A percentile compares a stretch with the other conserved stretches of the same genome.
Conservation (phyloP, 2,888 invertebrate genomes). For the Leucophenga maculata region DNA sequence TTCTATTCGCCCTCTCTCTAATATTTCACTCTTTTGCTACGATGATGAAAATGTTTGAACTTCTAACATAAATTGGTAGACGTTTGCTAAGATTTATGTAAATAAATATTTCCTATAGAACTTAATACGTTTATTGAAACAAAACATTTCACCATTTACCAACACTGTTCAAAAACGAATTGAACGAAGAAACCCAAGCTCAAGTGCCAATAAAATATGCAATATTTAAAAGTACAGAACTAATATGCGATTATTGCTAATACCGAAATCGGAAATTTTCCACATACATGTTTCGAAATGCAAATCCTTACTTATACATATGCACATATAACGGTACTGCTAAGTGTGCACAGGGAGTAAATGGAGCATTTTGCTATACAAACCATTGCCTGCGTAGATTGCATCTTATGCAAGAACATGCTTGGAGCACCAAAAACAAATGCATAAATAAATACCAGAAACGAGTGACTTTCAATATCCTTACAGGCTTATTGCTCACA, state of each 20-base stretch:
- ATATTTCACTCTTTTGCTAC: too few species aligned
- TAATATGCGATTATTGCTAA: constrained; percentile 56
- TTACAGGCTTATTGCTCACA: constrained; percentile 64
- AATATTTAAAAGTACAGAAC: constrained; percentile 56
- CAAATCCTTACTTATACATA: not conserved
- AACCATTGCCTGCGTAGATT: too few species aligned
- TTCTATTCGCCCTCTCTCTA: too few species aligned
- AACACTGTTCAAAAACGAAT: too few species aligned
- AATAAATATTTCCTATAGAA: too few species aligned
- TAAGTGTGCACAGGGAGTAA: not conserved
- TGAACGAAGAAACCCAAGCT: not conserved
- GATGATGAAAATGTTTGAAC: too few species aligned
- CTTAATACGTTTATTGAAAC: too few species aligned
- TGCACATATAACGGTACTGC: constrained; percentile 2
- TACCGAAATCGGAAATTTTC: constrained; percentile 48
- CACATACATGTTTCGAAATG: constrained; percentile 48
- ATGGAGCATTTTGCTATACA: too few species aligned
- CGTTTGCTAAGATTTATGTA: too few species aligned
- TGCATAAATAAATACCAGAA: constrained; percentile 66
- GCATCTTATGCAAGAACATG: not conserved
- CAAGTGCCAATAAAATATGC: constrained; percentile 48
- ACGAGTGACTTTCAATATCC: constrained; percentile 66
- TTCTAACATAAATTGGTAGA: too few species aligned
- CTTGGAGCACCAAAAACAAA: constrained; percentile 52
- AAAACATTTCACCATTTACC: too few species aligned